Evolutionary conservation across 2,113 vertebrate genomes (phyloP).

Genomic region (Anguilla rostrata): DNA sequence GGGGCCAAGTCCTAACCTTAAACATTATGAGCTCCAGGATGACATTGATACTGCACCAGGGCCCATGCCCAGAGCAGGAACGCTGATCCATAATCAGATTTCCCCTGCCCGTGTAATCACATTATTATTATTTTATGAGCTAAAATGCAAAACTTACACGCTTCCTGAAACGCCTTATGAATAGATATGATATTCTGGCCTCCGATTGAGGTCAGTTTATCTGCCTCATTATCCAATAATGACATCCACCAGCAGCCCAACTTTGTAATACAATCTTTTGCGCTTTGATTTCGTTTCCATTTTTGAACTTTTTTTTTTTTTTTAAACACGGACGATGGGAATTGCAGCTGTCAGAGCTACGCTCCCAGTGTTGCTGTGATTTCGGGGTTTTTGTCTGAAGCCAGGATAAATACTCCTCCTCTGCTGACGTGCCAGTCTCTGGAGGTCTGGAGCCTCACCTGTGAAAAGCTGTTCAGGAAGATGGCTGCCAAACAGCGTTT

Average conservation of each 20-base stretch:
- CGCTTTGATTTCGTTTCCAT: background rate
- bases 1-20: too few species aligned
- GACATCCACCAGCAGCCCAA: too few species aligned
- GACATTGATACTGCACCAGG: too few species aligned
- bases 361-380: background rate
- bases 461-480: conserved; percentile 3
- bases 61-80: too few species aligned
- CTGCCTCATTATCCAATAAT: background rate
- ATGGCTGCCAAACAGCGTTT: background rate
- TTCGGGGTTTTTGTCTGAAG: background rate
- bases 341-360: background rate
- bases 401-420: background rate
- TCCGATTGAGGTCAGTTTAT: background rate
- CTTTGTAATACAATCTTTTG: too few species aligned
- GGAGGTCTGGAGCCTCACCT: background rate
- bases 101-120: too few species aligned
- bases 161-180: too few species aligned
- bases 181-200: too few species aligned
- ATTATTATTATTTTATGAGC: too few species aligned
- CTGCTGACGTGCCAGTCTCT: background rate
- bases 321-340: background rate
- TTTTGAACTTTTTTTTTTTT: background rate
- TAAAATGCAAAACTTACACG: too few species aligned
- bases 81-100: too few species aligned
- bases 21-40: too few species aligned